A percentile compares a stretch with the other conserved stretches of the same genome.
Evolutionary conservation across 2,888 invertebrate genomes (phyloP).

Genomic region (Pilophorus perplexus): DNA sequence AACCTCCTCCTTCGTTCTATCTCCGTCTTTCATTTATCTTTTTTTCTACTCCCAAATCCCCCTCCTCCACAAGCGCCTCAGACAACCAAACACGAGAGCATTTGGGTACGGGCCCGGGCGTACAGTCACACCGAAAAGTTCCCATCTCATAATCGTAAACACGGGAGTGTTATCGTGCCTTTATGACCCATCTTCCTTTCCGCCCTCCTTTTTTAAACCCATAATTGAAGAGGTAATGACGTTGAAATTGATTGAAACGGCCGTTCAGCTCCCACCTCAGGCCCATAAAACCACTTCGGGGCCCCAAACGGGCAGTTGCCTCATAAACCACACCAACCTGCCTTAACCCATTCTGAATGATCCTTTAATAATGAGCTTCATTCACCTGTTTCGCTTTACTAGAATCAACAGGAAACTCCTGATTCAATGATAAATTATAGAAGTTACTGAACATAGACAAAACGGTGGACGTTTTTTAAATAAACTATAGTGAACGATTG

Average conservation of each 20-base stretch:
- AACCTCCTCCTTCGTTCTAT: constrained; percentile 42
- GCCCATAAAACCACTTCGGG: constrained; percentile 39
- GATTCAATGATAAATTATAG: no score
- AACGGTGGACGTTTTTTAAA: neutral
- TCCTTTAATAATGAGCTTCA: no score
- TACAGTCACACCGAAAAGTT: constrained; percentile 3
- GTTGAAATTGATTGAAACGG: constrained; percentile 21
- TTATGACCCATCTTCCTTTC: neutral
- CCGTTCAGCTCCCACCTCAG: neutral
- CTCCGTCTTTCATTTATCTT: constrained; percentile 43
- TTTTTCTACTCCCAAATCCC: constrained; percentile 43
- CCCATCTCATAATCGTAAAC: neutral
- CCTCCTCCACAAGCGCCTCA: constrained; percentile 39
- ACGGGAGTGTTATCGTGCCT: neutral
- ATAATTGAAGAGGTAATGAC: constrained; percentile 14
- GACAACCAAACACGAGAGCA: constrained; percentile 5
- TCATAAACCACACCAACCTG: no score
- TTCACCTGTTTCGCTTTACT: no score
- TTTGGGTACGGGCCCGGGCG: constrained; percentile 19
- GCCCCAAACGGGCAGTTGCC: neutral
- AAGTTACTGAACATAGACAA: no score
- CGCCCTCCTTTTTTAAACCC: no score
- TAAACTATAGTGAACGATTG: constrained; percentile 24
- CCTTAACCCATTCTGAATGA: no score
- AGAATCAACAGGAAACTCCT: no score